Percentiles rank a stretch among this genome's conserved stretches.
Conservation (phyloP, 2,888 invertebrate genomes). For the Tenthredo amoena region DNA sequence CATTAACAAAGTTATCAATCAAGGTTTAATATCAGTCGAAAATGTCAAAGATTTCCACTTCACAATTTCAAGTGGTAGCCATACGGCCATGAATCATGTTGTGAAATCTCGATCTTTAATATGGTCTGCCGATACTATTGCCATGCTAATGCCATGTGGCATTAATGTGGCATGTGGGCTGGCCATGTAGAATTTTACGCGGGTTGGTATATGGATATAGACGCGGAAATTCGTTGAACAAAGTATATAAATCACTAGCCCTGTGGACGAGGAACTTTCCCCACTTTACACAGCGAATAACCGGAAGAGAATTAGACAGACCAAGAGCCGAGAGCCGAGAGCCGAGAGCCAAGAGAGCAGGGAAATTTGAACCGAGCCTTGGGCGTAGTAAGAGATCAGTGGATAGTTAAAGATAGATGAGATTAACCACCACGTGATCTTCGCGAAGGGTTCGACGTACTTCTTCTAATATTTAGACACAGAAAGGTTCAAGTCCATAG, state of each 20-base stretch:
- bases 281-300: conserved; percentile 24
- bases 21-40: neutral
- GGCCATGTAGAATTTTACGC: too few species aligned
- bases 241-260: conserved; percentile 28
- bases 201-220: neutral
- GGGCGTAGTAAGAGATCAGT: conserved; percentile 29
- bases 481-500: conserved; percentile 25
- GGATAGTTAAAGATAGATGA: conserved; percentile 33
- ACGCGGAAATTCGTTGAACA: neutral
- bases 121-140: too few species aligned
- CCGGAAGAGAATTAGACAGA: conserved; percentile 1
- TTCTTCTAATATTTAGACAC: neutral
- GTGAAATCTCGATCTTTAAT: too few species aligned
- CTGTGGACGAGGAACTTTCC: conserved; percentile 14
- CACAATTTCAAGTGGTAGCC: too few species aligned
- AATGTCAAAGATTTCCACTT: neutral
- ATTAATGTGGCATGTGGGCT: too few species aligned
- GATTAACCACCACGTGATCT: conserved; percentile 20
- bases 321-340: neutral
- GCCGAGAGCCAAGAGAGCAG: neutral
- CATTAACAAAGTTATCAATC: conserved; percentile 12
- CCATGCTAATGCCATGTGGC: too few species aligned
- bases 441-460: conserved; percentile 21
- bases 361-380: conserved; percentile 31
- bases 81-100: too few species aligned